phyloP scores from a whole-genome alignment of 2,888 invertebrate genomes.

The Acrobasis repandana region DNA sequence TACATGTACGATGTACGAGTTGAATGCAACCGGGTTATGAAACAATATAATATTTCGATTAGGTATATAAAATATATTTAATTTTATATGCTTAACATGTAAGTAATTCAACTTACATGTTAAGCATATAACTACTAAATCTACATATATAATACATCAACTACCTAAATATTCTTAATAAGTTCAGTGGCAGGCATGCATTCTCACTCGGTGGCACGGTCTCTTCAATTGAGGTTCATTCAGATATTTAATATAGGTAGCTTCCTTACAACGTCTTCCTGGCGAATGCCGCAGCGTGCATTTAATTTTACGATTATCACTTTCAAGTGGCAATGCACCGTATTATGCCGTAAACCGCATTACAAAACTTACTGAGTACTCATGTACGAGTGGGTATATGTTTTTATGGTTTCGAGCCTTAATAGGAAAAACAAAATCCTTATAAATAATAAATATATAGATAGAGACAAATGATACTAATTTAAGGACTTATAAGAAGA shows the following conservation, averaged over 20 bases:
- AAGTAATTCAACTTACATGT: no score
- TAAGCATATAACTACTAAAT: no score
- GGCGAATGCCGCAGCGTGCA: constrained; percentile 35
- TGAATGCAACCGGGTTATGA: no score
- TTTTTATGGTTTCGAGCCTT: neutral
- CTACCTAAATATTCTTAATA: neutral
- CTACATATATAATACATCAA: no score
- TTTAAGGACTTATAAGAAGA: no score
- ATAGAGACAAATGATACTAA: no score
- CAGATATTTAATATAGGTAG: constrained; percentile 1
- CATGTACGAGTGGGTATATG: neutral
- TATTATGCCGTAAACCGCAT: constrained; percentile 11
- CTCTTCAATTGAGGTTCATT: neutral
- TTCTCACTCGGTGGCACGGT: neutral
- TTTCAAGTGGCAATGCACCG: constrained; percentile 29
- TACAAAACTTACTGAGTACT: neutral
- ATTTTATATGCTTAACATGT: no score
- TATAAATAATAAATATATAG: no score
- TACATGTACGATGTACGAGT: no score
- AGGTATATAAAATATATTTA: no score
- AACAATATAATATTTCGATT: no score
- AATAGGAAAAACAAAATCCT: no score
- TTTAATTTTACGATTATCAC: constrained; percentile 43
- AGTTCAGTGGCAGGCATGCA: neutral
- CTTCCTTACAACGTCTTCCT: constrained; percentile 40